These are phyloP conservation scores for Chaetoderma sp. DNA, from an alignment of 2,888 invertebrate species.

Conservation along the genomic window DNA sequence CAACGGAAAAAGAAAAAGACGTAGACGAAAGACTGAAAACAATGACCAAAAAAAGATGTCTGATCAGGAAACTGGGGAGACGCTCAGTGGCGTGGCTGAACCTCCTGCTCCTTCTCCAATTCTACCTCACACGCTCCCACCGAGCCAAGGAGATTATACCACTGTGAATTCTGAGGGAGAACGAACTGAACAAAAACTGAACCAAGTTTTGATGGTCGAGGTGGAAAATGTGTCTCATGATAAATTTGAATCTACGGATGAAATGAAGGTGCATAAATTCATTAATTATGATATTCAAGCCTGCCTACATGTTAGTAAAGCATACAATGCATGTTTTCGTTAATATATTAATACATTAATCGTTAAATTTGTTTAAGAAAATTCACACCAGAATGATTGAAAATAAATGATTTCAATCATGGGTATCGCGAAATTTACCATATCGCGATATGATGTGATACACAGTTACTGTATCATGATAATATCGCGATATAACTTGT, in stretches of 20 bases:
- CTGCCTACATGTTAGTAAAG: too few relatives aligned
- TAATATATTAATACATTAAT: too few relatives aligned
- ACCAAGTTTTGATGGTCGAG: slow-evolving; percentile 84
- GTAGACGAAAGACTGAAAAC: background rate
- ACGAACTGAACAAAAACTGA: background rate
- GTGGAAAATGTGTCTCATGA: slow-evolving; percentile 92
- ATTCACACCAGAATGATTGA: too few relatives aligned
- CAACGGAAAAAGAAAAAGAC: background rate
- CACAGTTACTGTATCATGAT: too few relatives aligned
- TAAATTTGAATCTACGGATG: slow-evolving; percentile 90
- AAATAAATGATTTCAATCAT: too few relatives aligned
- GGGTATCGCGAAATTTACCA: too few relatives aligned
- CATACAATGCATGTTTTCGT: too few relatives aligned
- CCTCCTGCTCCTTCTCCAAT: background rate
- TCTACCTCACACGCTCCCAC: background rate
- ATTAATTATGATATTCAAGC: too few relatives aligned
- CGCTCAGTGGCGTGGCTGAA: background rate
- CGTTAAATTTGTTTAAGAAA: too few relatives aligned
- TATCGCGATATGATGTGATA: too few relatives aligned
- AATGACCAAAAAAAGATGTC: background rate
- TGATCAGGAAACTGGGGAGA: background rate
- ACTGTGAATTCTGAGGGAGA: too few relatives aligned
- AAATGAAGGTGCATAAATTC: slow-evolving; percentile 95
- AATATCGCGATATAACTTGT: too few relatives aligned
- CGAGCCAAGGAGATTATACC: slow-evolving; percentile 7